phyloP scores from a whole-genome alignment of 2,888 invertebrate genomes.

The Rapana venosa region DNA sequence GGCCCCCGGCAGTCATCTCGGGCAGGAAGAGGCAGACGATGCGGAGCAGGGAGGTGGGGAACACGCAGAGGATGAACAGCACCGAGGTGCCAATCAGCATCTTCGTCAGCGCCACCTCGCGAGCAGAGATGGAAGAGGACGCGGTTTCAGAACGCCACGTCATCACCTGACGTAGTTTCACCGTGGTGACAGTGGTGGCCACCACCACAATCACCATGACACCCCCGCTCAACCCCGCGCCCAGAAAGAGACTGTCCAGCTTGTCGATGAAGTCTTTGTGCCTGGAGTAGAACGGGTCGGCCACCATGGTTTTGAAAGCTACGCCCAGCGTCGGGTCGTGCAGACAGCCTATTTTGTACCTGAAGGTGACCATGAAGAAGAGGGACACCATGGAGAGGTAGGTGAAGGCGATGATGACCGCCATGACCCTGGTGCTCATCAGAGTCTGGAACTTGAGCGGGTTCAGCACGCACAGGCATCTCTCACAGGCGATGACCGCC shows the following conservation, averaged over 20 bases:
- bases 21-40: background rate
- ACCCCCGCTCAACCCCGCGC: background rate
- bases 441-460: background rate
- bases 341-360: background rate
- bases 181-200: background rate
- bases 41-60: background rate
- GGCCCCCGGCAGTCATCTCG: background rate
- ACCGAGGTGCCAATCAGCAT: constrained; percentile 3
- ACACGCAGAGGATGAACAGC: background rate
- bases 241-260: background rate
- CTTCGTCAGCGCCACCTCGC: background rate
- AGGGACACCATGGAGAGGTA: background rate
- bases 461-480: background rate
- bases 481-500: background rate
- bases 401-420: background rate
- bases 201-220: background rate
- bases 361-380: background rate
- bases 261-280: background rate
- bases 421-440: background rate
- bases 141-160: background rate
- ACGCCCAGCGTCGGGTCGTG: background rate
- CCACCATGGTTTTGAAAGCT: background rate
- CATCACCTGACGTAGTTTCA: constrained; percentile 4
- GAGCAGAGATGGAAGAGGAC: background rate
- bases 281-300: background rate